Evolutionary conservation across 2,888 invertebrate species (phyloP).

Genomic region (Phytoseiulus persimilis): DNA sequence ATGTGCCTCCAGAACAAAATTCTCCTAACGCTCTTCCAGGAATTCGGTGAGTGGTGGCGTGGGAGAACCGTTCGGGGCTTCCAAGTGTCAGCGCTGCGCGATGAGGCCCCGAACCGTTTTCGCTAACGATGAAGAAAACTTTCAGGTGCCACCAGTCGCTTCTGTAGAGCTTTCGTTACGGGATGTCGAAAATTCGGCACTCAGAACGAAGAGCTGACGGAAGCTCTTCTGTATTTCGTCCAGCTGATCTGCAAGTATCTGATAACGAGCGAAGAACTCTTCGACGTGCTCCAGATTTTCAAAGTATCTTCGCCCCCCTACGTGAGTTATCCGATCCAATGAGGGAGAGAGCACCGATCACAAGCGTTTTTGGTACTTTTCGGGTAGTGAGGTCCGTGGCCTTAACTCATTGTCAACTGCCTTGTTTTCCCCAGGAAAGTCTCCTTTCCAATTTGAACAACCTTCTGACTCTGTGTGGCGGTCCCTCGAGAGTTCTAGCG

Average conservation of each 20-base stretch:
- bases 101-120: neutral
- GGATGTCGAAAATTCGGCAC: neutral
- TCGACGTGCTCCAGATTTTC: slow-evolving; percentile 58
- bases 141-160: neutral
- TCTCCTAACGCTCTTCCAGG: neutral
- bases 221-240: slow-evolving; percentile 58
- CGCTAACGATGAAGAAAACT: neutral
- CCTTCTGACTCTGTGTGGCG: neutral
- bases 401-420: too few relatives aligned
- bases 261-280: slow-evolving; percentile 56
- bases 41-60: neutral
- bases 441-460: neutral
- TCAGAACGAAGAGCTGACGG: slow-evolving; percentile 21
- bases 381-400: too few relatives aligned
- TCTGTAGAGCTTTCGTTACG: slow-evolving; percentile 1
- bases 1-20: slow-evolving; percentile 15
- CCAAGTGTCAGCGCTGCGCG: too few relatives aligned
- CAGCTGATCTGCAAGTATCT: slow-evolving; percentile 55
- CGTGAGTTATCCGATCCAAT: slow-evolving; percentile 46
- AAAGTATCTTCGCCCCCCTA: slow-evolving; percentile 56
- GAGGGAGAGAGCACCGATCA: neutral
- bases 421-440: slow-evolving; percentile 17
- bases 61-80: neutral
- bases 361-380: too few relatives aligned
- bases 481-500: neutral